Conservation (phyloP, 2,888 invertebrate genomes). For the Drosophila leonis region DNA sequence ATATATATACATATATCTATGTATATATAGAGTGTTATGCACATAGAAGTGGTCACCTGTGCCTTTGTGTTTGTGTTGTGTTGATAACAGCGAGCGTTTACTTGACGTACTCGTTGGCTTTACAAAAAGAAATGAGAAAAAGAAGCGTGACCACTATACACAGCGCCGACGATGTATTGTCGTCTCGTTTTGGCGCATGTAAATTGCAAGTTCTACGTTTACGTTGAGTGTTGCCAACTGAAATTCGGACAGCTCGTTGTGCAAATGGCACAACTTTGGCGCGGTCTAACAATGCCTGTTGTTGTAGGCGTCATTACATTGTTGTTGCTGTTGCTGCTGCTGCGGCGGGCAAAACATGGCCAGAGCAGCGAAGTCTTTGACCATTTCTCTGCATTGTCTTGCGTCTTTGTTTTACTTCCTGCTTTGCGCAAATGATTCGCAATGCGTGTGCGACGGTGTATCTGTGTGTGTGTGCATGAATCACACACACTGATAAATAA, state of each 20-base stretch:
- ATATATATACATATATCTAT: slow-evolving; percentile 8
- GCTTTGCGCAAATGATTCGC: slow-evolving; percentile 24
- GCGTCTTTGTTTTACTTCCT: slow-evolving; percentile 55
- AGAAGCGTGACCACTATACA: slow-evolving; percentile 36
- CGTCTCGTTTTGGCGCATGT: slow-evolving; percentile 53
- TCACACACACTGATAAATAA: slow-evolving; percentile 22
- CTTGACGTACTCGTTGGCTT: slow-evolving; percentile 42
- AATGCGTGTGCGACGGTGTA: neutral
- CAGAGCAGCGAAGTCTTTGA: slow-evolving; percentile 40
- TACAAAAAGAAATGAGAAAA: slow-evolving; percentile 23
- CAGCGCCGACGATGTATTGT: slow-evolving; percentile 24
- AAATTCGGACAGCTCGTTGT: slow-evolving; percentile 41
- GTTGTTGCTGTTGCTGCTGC: slow-evolving; percentile 11
- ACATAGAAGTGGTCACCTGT: slow-evolving; percentile 39
- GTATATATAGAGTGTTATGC: neutral
- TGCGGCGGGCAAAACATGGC: slow-evolving; percentile 42
- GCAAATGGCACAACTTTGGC: slow-evolving; percentile 59
- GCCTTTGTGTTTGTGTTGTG: slow-evolving; percentile 36
- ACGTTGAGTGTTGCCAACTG: slow-evolving; percentile 70
- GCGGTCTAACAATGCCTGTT: slow-evolving; percentile 61
- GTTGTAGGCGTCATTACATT: slow-evolving; percentile 38
- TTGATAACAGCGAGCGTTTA: slow-evolving; percentile 69
- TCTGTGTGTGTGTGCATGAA: slow-evolving; percentile 22
- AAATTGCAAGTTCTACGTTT: slow-evolving; percentile 34
- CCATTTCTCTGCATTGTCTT: slow-evolving; percentile 35